Evolutionary conservation across 1,140 invertebrate genomes (phyloP), one percentile per base, ranked within the genome.

Genomic region (Euschistus heros): DNA sequence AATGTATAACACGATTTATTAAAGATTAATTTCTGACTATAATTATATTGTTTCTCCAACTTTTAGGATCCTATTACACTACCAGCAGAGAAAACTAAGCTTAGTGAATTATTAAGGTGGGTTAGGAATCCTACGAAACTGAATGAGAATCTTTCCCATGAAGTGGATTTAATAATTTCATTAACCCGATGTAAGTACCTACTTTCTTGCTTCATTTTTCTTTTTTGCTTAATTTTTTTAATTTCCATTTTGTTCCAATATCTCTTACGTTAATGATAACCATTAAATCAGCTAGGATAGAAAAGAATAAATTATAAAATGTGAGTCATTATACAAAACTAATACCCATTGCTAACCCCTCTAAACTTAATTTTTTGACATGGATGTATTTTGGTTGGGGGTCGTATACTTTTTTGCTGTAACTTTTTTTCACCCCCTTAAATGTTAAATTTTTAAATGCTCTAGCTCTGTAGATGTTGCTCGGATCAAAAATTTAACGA

Each of bases 121-220:
- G 59, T 65, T 15, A 65, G 42, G 26, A 42, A 14, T 14, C 64
- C 64, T 17, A n/a, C 18, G 18, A 61, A 61, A 18, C 30, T 65
- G n/a, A 17, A 37, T 37, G 37, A 59, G 5, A 13, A 59, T 44
- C 47, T 65, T 18, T 4, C 22, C 15, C 18, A 37, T n/a, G 64
- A 65, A 65, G 46, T 59, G 17, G 64, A 65, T 44, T 61, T 65
- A 46, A 52, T 65, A 6, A 8, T 42, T 26, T 59, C 64, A 15
- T 60, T 65, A n/a, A 61, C 64, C 14, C 54, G 59, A 65, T 59
- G 64, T 65, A 42, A 60, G 64, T 65, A 27, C 18, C 42, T 63
- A 20, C 47, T 50, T 50, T 50, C 2, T 20, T 6, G 14, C 6
- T 50, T 22, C 6, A 2, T 7, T n/a, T 50, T 20, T n/a, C 5